Evolutionary conservation across 2,797 vertebrate genomes (phyloP).

Genomic region (Catostomus latipinnis): DNA sequence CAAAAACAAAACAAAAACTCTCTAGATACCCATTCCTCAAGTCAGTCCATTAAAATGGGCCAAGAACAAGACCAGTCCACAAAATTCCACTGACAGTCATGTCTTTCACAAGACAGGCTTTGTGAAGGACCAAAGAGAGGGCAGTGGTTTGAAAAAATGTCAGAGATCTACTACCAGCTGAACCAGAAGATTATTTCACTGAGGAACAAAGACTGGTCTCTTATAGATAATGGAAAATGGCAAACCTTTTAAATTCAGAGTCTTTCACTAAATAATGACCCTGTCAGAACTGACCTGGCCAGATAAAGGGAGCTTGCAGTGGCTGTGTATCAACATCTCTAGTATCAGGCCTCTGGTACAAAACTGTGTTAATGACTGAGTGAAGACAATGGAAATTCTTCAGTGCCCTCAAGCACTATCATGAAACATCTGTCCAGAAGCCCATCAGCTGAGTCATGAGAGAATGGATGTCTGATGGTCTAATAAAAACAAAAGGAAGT

Average conservation of each 20-base stretch:
- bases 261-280: conserved; percentile 9
- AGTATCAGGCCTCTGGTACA: conserved; percentile 20
- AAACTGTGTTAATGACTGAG: conserved; percentile 15
- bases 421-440: conserved; percentile 35
- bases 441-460: conserved; percentile 7
- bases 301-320: conserved; percentile 27
- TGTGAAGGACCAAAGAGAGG: not conserved
- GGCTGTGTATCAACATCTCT: conserved; percentile 43
- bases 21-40: not conserved
- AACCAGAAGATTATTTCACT: conserved; percentile 58
- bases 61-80: conserved; percentile 20
- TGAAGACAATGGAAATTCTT: conserved; percentile 20
- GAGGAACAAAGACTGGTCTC: conserved; percentile 61
- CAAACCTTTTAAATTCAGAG: conserved; percentile 31
- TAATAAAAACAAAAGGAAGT: conserved; percentile 34
- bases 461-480: conserved; percentile 7
- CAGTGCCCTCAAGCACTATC: not conserved
- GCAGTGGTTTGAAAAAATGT: conserved; percentile 40
- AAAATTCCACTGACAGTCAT: conserved; percentile 51
- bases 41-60: conserved; percentile 50
- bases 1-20: conserved; percentile 8
- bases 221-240: conserved; percentile 50
- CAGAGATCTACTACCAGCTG: conserved; percentile 57
- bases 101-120: conserved; percentile 7
- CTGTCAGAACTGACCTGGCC: conserved; percentile 6